A percentile compares a stretch with the other conserved stretches of the same genome.
These are phyloP conservation scores for Halocynthia roretzi DNA, from an alignment of 23 tunicate genomes.

Conservation along the genomic window DNA sequence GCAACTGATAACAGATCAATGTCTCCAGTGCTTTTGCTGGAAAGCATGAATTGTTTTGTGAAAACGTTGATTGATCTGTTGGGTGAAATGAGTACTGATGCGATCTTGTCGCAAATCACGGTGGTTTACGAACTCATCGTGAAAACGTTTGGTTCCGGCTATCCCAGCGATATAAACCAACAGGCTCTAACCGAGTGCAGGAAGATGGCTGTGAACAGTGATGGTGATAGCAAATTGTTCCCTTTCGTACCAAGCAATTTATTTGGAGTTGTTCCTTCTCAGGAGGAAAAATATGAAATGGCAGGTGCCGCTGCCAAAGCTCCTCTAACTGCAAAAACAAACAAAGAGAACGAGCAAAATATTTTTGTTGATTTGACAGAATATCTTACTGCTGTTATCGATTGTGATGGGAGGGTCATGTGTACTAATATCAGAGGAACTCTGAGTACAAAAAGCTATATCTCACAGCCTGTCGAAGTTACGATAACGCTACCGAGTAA, in stretches of 20 bases:
- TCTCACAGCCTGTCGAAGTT: background rate
- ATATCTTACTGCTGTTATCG: constrained; percentile 9
- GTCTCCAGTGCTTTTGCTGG: background rate
- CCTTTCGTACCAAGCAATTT: constrained; percentile 14
- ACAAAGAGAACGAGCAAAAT: background rate
- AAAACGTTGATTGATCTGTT: constrained; percentile 6
- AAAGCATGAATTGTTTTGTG: constrained; percentile 1
- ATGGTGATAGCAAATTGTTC: background rate
- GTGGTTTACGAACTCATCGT: constrained; percentile 13
- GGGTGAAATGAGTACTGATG: constrained; percentile 10
- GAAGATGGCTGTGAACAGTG: background rate
- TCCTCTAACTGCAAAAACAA: constrained; percentile 14
- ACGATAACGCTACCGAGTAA: constrained; percentile 4
- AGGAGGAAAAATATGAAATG: constrained; percentile 12
- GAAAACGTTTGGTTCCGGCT: constrained; percentile 12
- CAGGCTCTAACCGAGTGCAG: constrained; percentile 16
- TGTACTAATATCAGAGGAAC: background rate
- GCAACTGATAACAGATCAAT: background rate
- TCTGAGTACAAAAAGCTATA: constrained; percentile 16
- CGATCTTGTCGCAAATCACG: constrained; percentile 3
- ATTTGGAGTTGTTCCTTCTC: constrained; percentile 7
- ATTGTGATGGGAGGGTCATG: constrained; percentile 2
- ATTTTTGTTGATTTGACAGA: constrained; percentile 26
- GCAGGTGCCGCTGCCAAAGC: constrained; percentile 14
- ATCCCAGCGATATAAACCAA: constrained; percentile 7